A percentile compares a stretch with the other conserved stretches of the same genome.
phyloP scores from a whole-genome alignment of 2,797 vertebrate genomes.

The Periparus ater region DNA sequence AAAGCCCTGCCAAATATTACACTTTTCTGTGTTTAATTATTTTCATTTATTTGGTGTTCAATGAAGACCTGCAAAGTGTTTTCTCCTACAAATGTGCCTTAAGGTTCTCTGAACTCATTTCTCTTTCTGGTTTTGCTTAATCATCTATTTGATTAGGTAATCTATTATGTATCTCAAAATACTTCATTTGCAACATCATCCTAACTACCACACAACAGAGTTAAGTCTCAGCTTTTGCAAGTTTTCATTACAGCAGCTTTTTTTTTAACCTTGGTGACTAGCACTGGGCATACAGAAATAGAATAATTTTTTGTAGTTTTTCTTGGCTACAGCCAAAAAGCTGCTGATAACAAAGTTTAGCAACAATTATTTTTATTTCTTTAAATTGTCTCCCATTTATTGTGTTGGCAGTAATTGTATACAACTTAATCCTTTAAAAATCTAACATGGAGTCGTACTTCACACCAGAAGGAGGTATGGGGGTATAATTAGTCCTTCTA shows the following conservation, averaged over 20 bases:
- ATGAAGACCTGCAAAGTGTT: neutral
- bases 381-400: neutral
- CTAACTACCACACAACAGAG: neutral
- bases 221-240: neutral
- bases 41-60: neutral
- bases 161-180: neutral
- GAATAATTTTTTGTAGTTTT: neutral
- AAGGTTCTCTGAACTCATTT: neutral
- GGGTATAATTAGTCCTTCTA: neutral
- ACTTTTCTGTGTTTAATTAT: neutral
- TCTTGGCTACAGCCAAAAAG: neutral
- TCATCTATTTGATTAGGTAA: neutral
- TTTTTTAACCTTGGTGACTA: neutral
- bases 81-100: neutral
- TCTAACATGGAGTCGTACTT: neutral
- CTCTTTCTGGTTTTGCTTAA: neutral
- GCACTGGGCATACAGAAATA: neutral
- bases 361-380: neutral
- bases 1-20: neutral
- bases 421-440: neutral
- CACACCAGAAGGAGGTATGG: neutral
- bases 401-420: neutral
- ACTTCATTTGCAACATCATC: neutral
- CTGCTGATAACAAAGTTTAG: neutral
- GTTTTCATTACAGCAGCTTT: neutral